phyloP scores from a whole-genome alignment of 2,888 invertebrate species.

The Hyles lineata region DNA sequence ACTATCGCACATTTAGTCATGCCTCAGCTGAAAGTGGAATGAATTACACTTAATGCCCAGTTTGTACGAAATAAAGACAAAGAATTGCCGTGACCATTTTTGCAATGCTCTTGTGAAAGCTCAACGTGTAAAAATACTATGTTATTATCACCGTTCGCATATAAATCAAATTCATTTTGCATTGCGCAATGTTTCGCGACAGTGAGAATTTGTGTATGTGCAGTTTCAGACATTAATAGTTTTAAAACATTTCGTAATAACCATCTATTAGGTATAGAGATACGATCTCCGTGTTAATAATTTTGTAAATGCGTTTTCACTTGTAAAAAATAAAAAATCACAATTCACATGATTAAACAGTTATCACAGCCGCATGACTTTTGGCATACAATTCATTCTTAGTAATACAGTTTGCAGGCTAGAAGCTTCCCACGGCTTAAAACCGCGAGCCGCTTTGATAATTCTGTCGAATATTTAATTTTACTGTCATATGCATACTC shows the following conservation, averaged over 20 bases:
- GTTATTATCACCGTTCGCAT: constrained; percentile 30
- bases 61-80: constrained; percentile 23
- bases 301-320: constrained; percentile 18
- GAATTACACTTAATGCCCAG: constrained; percentile 20
- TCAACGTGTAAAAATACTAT: constrained; percentile 23
- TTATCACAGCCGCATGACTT: not conserved
- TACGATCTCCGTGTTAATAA: constrained; percentile 11
- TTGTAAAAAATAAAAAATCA: not conserved
- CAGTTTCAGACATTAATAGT: constrained; percentile 17
- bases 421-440: not conserved
- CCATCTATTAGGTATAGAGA: not conserved
- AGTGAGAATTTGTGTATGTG: constrained; percentile 23
- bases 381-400: not conserved
- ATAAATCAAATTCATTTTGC: constrained; percentile 30
- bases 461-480: too few relatives aligned
- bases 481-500: too few relatives aligned
- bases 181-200: constrained; percentile 26
- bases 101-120: constrained; percentile 29
- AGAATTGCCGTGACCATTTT: constrained; percentile 28
- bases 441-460: not conserved
- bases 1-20: constrained; percentile 25
- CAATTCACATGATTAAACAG: not conserved
- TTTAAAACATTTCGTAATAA: not conserved
- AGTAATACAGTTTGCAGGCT: not conserved
- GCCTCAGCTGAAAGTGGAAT: constrained; percentile 17